These are phyloP conservation scores for Casuarius casuarius DNA, from an alignment of 2,113 vertebrate species.

Conservation along the genomic window DNA sequence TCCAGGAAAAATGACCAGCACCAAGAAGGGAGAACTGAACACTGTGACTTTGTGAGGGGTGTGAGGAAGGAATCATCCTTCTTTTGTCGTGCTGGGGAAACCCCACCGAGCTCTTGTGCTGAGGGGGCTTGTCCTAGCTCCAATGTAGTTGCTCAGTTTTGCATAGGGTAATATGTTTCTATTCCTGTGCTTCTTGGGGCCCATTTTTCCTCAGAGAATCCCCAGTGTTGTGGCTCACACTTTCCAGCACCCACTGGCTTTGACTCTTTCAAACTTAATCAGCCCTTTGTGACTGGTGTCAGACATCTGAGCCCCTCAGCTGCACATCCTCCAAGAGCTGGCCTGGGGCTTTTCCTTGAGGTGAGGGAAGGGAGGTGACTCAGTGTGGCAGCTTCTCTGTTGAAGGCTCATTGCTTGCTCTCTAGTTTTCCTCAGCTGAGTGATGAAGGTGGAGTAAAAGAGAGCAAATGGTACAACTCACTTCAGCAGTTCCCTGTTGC, in stretches of 20 bases:
- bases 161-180: neutral
- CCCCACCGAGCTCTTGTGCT: rapidly evolving
- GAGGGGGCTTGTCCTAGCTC: neutral
- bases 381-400: neutral
- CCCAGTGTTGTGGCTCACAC: slow-evolving; percentile 21
- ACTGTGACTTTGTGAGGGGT: neutral
- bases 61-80: neutral
- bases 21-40: neutral
- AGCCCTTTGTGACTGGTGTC: neutral
- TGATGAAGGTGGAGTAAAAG: neutral
- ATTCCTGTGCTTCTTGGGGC: neutral
- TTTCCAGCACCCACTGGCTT: slow-evolving; percentile 66
- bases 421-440: neutral
- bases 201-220: slow-evolving; percentile 2
- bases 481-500: neutral
- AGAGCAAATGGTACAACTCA: neutral
- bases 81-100: neutral
- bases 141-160: neutral
- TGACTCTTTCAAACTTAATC: slow-evolving; percentile 51
- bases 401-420: neutral
- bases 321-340: neutral
- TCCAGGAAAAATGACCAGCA: neutral
- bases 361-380: slow-evolving; percentile 5
- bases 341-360: slow-evolving; percentile 25
- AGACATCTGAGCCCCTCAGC: neutral